phyloP scores from a whole-genome alignment of 1,140 invertebrate species.

The Matsumurasca onukii region DNA sequence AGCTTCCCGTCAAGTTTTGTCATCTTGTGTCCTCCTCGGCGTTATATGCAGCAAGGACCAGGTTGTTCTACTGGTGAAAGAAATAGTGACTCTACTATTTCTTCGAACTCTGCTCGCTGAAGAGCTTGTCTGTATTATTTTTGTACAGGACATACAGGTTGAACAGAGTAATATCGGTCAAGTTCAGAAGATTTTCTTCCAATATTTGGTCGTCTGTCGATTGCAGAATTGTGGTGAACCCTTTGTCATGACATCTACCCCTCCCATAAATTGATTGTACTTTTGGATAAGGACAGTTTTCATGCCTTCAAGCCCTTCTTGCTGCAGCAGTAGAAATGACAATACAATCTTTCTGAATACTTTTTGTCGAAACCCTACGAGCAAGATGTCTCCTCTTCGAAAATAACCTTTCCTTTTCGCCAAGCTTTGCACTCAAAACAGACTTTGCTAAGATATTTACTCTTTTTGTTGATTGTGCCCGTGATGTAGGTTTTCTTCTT shows the following conservation, averaged over 20 bases:
- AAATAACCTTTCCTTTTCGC: not conserved
- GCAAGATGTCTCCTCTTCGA: not conserved
- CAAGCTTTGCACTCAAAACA: not conserved
- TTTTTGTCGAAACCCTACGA: conserved; percentile 20
- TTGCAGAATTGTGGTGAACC: not conserved
- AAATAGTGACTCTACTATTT: not conserved
- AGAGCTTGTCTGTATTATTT: not conserved
- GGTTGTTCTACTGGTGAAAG: not conserved
- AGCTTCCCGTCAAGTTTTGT: not conserved
- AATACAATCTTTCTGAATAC: not conserved
- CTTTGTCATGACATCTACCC: conserved; percentile 1
- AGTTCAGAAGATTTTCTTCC: conserved; percentile 11
- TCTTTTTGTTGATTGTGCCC: conserved; percentile 8
- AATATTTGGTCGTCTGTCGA: conserved; percentile 1
- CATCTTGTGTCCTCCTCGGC: not conserved
- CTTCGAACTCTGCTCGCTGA: not conserved
- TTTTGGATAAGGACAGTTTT: conserved; percentile 14
- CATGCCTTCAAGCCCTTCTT: not conserved
- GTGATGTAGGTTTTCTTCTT: conserved; percentile 1
- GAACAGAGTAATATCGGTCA: not conserved
- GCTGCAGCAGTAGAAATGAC: not conserved
- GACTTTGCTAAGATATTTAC: not conserved
- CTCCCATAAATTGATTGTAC: conserved; percentile 16
- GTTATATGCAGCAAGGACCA: not conserved
- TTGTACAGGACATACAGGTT: not conserved